Evolutionary conservation across 2,113 vertebrate species (phyloP).

Genomic region (Saimiri boliviensis): DNA sequence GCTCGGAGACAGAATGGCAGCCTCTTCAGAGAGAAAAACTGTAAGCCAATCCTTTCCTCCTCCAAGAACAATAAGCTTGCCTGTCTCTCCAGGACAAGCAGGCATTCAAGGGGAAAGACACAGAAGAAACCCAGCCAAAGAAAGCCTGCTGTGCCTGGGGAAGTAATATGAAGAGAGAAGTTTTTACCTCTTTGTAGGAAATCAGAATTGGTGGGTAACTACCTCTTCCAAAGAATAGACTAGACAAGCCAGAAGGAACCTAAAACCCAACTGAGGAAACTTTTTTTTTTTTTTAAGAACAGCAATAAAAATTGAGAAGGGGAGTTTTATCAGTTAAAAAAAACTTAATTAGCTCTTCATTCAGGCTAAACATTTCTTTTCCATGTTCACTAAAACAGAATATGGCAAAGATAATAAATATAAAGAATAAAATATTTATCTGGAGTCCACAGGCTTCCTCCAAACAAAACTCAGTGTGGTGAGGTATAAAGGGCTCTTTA

Average conservation of each 20-base stretch:
- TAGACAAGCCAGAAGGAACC: constrained; percentile 6
- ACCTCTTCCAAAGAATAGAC: constrained; percentile 7
- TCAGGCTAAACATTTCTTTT: constrained; percentile 19
- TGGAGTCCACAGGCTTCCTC: not conserved
- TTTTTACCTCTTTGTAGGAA: not conserved
- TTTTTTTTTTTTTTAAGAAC: not conserved
- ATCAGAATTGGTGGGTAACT: not conserved
- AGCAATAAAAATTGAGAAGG: not conserved
- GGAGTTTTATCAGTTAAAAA: not conserved
- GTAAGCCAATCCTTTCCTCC: not conserved
- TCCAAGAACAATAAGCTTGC: not conserved
- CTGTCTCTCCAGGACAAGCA: not conserved
- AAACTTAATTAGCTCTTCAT: not conserved
- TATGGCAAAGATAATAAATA: constrained; percentile 51
- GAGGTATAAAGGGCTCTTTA: not conserved
- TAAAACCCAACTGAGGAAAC: not conserved
- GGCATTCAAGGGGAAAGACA: not conserved
- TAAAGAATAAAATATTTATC: constrained; percentile 47
- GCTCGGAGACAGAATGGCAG: not conserved
- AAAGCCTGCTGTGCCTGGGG: not conserved
- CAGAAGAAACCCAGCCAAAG: not conserved
- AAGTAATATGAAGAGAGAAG: not conserved
- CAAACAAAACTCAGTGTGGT: not conserved
- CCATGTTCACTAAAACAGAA: constrained; percentile 51
- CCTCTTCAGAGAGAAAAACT: not conserved